phyloP scores from a whole-genome alignment of 2,113 vertebrate species.

The Pogona vitticeps region DNA sequence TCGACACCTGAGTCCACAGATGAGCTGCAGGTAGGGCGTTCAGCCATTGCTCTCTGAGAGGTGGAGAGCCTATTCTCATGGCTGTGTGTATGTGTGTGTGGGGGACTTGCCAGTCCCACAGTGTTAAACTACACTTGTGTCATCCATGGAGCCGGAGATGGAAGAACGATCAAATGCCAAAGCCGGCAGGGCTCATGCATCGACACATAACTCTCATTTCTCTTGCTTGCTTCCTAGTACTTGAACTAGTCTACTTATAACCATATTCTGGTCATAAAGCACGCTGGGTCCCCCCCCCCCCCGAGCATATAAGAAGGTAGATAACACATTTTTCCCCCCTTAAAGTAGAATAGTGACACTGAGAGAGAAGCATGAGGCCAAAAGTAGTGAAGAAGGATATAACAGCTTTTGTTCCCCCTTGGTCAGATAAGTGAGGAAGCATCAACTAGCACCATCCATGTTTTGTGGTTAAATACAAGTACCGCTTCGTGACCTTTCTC shows the following conservation, averaged over 20 bases:
- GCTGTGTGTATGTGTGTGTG: too few relatives aligned
- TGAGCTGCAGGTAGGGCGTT: too few relatives aligned
- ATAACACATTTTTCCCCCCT: neutral
- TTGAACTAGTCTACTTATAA: neutral
- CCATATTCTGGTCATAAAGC: neutral
- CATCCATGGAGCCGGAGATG: too few relatives aligned
- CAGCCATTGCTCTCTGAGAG: too few relatives aligned
- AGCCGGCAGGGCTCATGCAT: too few relatives aligned
- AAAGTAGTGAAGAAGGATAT: neutral
- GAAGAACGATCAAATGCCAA: too few relatives aligned
- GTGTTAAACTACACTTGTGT: too few relatives aligned
- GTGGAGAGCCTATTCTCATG: too few relatives aligned
- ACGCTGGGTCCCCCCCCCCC: too few relatives aligned
- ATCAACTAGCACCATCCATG: neutral
- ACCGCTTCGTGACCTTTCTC: neutral
- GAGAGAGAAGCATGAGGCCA: slow-evolving; percentile 1
- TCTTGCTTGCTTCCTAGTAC: neutral
- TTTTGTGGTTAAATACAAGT: neutral
- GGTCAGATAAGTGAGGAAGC: neutral
- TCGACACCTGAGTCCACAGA: too few relatives aligned
- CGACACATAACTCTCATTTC: neutral
- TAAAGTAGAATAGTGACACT: neutral
- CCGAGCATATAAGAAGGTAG: neutral
- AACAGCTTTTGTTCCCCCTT: neutral
- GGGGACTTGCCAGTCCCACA: too few relatives aligned